Evolutionary conservation across 2,888 invertebrate genomes (phyloP).

Genomic region (Phlogophora meticulosa): DNA sequence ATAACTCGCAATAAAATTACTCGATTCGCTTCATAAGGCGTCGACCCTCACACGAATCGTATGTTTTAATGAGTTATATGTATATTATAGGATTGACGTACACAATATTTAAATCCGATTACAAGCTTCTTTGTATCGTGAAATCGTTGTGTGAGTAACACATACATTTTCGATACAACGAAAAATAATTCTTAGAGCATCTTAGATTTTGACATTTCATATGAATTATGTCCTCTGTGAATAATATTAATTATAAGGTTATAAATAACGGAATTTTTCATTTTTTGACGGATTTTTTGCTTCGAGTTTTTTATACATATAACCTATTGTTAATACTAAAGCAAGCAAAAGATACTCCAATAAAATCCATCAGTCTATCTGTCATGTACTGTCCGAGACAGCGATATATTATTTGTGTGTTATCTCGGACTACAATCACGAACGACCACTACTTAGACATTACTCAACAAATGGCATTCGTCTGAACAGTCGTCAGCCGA

Average conservation of each 20-base stretch:
- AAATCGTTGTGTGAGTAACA: constrained; percentile 58
- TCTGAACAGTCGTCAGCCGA: constrained; percentile 66
- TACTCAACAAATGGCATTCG: constrained; percentile 73
- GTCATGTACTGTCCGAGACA: constrained; percentile 70
- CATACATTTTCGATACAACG: constrained; percentile 41
- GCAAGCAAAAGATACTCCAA: constrained; percentile 59
- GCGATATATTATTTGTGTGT: constrained; percentile 72
- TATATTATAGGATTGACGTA: constrained; percentile 75
- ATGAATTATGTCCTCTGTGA: constrained; percentile 50
- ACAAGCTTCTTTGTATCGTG: constrained; percentile 57
- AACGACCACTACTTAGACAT: constrained; percentile 71
- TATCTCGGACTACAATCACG: constrained; percentile 73
- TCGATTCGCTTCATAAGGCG: constrained; percentile 73
- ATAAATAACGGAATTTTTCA: constrained; percentile 54
- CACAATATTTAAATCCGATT: constrained; percentile 70
- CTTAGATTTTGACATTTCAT: constrained; percentile 41
- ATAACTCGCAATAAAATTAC: constrained; percentile 77
- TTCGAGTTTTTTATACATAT: constrained; percentile 34
- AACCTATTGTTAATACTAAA: constrained; percentile 53
- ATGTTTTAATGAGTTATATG: constrained; percentile 74
- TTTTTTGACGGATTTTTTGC: constrained; percentile 7
- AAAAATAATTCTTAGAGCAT: constrained; percentile 60
- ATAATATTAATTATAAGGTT: constrained; percentile 56
- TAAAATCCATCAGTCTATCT: constrained; percentile 70
- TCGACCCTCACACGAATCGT: constrained; percentile 71